These are phyloP conservation scores for Sparidentex hasta DNA, from an alignment of 2,797 vertebrate species.

Conservation along the genomic window DNA sequence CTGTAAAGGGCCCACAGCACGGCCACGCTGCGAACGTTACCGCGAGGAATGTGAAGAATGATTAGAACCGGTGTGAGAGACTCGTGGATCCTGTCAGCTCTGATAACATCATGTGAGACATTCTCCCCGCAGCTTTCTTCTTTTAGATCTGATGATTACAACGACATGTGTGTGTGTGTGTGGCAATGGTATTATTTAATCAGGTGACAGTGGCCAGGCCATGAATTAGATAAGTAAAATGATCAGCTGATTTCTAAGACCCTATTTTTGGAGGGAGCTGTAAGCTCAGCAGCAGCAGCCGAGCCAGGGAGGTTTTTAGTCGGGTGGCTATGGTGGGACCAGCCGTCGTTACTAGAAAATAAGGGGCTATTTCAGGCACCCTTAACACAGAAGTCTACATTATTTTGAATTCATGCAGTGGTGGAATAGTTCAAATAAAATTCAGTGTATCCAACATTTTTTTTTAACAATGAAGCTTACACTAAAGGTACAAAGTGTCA, in stretches of 20 bases:
- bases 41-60: conserved; percentile 79
- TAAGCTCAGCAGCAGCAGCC: neutral
- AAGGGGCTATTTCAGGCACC: too few relatives aligned
- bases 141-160: conserved; percentile 62
- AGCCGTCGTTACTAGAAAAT: too few relatives aligned
- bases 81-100: conserved; percentile 75
- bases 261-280: conserved; percentile 40
- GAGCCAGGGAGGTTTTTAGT: too few relatives aligned
- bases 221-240: conserved; percentile 44
- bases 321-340: too few relatives aligned
- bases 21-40: conserved; percentile 26
- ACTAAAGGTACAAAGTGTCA: too few relatives aligned
- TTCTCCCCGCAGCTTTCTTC: conserved; percentile 31
- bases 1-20: conserved; percentile 31
- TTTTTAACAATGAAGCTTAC: too few relatives aligned
- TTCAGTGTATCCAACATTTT: too few relatives aligned
- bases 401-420: too few relatives aligned
- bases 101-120: conserved; percentile 73
- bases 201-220: conserved; percentile 58
- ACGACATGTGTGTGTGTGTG: conserved; percentile 8
- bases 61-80: conserved; percentile 58
- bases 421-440: too few relatives aligned
- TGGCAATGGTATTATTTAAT: conserved; percentile 31
- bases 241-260: conserved; percentile 54
- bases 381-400: too few relatives aligned